Evolutionary conservation across 2,888 invertebrate species (phyloP), one percentile per base, ranked within the genome.

Genomic region (Dromius quadrimaculatus): DNA sequence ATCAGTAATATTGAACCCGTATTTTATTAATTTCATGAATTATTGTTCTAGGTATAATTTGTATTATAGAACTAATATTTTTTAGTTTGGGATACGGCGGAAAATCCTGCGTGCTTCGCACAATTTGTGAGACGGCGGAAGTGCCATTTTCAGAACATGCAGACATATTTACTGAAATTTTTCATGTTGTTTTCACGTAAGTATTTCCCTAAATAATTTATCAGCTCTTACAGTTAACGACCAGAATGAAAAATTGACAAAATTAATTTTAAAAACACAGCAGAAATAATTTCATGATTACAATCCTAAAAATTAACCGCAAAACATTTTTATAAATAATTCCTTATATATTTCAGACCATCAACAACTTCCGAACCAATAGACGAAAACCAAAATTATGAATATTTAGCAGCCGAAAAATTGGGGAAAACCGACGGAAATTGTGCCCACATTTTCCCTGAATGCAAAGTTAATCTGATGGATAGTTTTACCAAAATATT

Each of bases 51-150:
- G n/a, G n/a, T n/a, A n/a, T n/a, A n/a, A n/a, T n/a, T n/a, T n/a
- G n/a, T n/a, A n/a, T n/a, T n/a, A n/a, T n/a, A n/a, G n/a, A n/a
- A n/a, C n/a, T n/a, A n/a, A n/a, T 76, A 69, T 62, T 74, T 82
- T 81, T 72, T 79, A 90, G 89, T 77, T 86, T 88, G 76, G 87
- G 89, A 9, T 85, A 88, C 74, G 84, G 87, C 65, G 91, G 91
- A 3, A 86, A 89, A 74, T 87, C 87, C 34, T 93, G 93, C 81
- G 80, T 93, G 75, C 82, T 93, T 73, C 87, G 91, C 75, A 87
- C 89, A 74, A 91, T 93, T 79, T 93, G 93, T 79, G 92, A 93
- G 80, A 87, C 90, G 22, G 89, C 92, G 0, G 87, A 88, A 74
- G 83, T 86, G 72, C 90, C 91, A 59, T 87, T 92, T 77, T 86